Conservation (phyloP, 1,140 invertebrate genomes). For the Panagrolaimus sp. region DNA sequence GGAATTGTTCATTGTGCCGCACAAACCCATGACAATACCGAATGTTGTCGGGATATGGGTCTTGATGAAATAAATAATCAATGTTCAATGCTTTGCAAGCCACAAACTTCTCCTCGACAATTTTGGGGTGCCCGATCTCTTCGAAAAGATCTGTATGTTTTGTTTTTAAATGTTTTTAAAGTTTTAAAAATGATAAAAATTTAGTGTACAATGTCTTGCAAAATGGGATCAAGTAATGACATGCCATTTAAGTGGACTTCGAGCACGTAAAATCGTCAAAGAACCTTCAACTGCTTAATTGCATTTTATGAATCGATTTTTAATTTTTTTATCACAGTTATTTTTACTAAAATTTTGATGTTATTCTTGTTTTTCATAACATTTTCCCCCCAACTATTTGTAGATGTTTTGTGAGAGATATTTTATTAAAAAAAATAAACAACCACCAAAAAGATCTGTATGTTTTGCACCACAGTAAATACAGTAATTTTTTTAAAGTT, state of each 20-base stretch:
- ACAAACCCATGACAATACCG: conserved; percentile 58
- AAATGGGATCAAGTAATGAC: conserved; percentile 59
- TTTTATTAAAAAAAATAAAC: too few relatives aligned
- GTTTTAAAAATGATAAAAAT: too few relatives aligned
- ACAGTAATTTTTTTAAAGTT: too few relatives aligned
- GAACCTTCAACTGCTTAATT: conserved; percentile 1
- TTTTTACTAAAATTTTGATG: too few relatives aligned
- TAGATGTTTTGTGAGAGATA: too few relatives aligned
- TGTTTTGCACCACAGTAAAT: too few relatives aligned
- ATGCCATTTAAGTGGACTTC: conserved; percentile 57
- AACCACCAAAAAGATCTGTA: too few relatives aligned
- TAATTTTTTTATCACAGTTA: too few relatives aligned
- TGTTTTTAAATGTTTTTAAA: too few relatives aligned
- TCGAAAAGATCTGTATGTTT: conserved; percentile 45
- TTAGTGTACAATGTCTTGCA: conserved; percentile 49
- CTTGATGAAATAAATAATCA: conserved; percentile 54
- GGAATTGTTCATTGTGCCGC: conserved; percentile 58
- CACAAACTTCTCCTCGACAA: conserved; percentile 51
- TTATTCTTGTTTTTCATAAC: too few relatives aligned
- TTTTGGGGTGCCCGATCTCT: conserved; percentile 58
- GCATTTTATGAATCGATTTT: too few relatives aligned
- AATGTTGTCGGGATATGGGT: conserved; percentile 50
- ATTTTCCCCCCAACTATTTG: too few relatives aligned
- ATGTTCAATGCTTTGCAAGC: conserved; percentile 53
- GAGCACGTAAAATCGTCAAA: conserved; percentile 50